Evolutionary conservation across 1,140 invertebrate species (phyloP).

Genomic region (Cylas formicarius): DNA sequence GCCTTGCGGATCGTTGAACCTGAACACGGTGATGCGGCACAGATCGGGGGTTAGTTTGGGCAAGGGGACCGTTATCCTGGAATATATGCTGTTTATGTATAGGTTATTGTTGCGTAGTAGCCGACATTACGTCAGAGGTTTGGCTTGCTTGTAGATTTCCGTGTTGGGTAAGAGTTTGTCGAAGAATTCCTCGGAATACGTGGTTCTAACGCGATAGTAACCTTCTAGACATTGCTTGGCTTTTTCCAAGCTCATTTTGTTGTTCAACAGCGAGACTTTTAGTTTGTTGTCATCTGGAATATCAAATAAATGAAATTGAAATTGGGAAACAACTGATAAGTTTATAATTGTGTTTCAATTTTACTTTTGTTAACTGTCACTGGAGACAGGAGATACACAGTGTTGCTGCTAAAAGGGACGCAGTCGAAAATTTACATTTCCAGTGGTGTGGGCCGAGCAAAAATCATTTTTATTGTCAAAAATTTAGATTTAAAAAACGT

Average conservation of each 20-base stretch:
- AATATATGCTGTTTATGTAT: constrained; percentile 5
- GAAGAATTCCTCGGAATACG: constrained; percentile 18
- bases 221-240: constrained; percentile 19
- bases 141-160: constrained; percentile 9
- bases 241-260: constrained; percentile 24
- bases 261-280: constrained; percentile 13
- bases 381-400: no score
- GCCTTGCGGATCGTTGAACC: constrained; percentile 15
- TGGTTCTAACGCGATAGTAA: constrained; percentile 16
- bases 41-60: constrained; percentile 23
- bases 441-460: no score
- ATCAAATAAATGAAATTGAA: constrained; percentile 2
- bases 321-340: no score
- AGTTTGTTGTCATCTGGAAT: constrained; percentile 11
- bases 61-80: constrained; percentile 16
- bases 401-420: no score
- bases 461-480: no score
- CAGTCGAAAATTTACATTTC: no score
- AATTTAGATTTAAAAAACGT: no score
- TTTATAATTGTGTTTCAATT: no score
- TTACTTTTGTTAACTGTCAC: no score
- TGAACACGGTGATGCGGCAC: constrained; percentile 19
- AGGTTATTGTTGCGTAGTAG: no score
- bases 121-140: constrained; percentile 19
- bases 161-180: constrained; percentile 12